Percentiles rank a stretch among this genome's conserved stretches.
phyloP scores from a whole-genome alignment of 2,888 invertebrate genomes.

The Spisula solida region DNA sequence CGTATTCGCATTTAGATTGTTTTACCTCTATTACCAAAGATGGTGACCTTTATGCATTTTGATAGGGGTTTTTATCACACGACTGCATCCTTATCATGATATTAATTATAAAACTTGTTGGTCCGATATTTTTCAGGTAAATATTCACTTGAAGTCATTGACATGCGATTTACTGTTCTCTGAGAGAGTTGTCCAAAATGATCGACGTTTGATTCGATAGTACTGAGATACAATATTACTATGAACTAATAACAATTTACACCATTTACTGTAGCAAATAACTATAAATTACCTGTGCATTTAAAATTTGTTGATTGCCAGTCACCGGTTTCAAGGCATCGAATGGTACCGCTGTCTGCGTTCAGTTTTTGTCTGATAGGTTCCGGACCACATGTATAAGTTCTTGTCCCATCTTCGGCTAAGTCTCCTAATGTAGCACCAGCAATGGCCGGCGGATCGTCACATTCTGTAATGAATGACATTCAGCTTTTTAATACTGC shows the following conservation, averaged over 20 bases:
- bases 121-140: too few relatives aligned
- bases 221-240: not conserved
- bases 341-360: conserved; percentile 14
- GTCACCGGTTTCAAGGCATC: not conserved
- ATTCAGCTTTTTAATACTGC: too few relatives aligned
- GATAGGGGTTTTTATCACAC: too few relatives aligned
- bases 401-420: not conserved
- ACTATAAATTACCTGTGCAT: not conserved
- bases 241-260: not conserved
- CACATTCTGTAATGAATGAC: not conserved
- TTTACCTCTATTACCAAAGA: too few relatives aligned
- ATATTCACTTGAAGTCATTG: too few relatives aligned
- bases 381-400: conserved; percentile 4
- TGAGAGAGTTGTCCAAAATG: not conserved
- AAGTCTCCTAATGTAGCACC: conserved; percentile 3
- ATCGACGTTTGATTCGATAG: not conserved
- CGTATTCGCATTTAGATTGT: too few relatives aligned
- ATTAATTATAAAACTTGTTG: too few relatives aligned
- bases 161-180: too few relatives aligned
- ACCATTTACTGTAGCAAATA: not conserved
- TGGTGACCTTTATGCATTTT: too few relatives aligned
- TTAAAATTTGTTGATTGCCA: conserved; percentile 13
- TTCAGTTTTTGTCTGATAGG: not conserved
- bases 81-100: too few relatives aligned
- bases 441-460: not conserved